Evolutionary conservation across 2,888 invertebrate genomes (phyloP), one percentile per base, ranked within the genome.

Genomic region (Drosophila pegasa): DNA sequence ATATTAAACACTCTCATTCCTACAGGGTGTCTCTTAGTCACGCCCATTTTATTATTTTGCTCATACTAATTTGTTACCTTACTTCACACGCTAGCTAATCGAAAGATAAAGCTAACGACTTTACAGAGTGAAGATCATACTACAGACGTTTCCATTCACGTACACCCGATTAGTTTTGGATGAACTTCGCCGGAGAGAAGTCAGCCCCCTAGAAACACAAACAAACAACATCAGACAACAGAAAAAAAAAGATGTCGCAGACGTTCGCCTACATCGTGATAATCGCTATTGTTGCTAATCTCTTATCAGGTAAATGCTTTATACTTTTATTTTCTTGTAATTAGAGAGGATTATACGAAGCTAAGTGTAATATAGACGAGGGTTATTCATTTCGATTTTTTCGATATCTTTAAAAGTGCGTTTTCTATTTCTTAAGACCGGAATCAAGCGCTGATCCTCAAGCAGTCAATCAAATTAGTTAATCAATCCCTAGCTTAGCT

Each of bases 271-370:
- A 62, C 68, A 69, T 79, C 71, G 75, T 90, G 71, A 84, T 89
- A 78, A 75, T 90, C 54, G 78, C 83, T 27, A 56, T 90, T 52
- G 72, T 85, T 63, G 83, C 81, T 75, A 88, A 88, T 81, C 80
- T 82, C 77, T 85, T 91, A 89, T 86, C 91, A 88, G 91, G 91
- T 91, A 81, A 90, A 60, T 72, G 40, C n/a, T 22, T 6, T 48
- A 35, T 27, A 47, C 33, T 18, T 14, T 18, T 33, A 16, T 16
- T 16, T 22, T 59, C 22, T 59, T 27, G 9, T 22, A 48, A 33
- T 33, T 48, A 33, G n/a, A 33, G 31, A 33, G 48, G 14, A 31
- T 27, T 16, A 12, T 25, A 45, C 31, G 8, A 8, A 33, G 12
- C 8, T 12, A 35, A 40, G 38, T 37, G 18, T 45, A 7, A 20